Conservation (phyloP, 2,888 invertebrate genomes). For the Pyrrhosoma nymphula region DNA sequence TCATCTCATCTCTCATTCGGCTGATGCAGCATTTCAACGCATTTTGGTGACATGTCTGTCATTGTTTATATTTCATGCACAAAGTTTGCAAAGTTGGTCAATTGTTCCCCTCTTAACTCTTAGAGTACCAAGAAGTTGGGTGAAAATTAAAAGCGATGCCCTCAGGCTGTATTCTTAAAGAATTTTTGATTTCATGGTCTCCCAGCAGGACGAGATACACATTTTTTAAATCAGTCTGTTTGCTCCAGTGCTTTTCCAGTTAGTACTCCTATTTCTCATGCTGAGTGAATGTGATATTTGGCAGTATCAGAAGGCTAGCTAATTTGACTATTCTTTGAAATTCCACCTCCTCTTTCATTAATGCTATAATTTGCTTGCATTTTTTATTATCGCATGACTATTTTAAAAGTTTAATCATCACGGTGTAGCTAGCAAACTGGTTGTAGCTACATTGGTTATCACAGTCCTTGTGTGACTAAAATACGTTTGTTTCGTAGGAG, state of each 20-base stretch:
- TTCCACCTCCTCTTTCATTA: not conserved
- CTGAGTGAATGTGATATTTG: not conserved
- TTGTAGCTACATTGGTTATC: not conserved
- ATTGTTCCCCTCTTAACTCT: conserved; percentile 30
- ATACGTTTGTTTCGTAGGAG: not conserved
- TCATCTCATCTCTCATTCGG: not conserved
- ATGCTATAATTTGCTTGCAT: not conserved
- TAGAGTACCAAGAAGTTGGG: conserved; percentile 21
- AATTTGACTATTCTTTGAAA: not conserved
- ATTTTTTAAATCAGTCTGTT: not conserved
- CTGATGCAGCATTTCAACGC: conserved; percentile 1
- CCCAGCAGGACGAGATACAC: not conserved
- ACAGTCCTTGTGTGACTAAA: not conserved
- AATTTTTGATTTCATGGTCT: not conserved
- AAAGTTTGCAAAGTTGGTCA: conserved; percentile 24
- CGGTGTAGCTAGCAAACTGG: not conserved
- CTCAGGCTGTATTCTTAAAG: not conserved
- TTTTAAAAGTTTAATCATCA: not conserved
- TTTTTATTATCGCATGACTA: not conserved
- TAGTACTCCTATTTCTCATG: not conserved
- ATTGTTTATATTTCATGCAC: not conserved
- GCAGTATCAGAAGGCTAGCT: not conserved
- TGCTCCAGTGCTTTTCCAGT: not conserved
- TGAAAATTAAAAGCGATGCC: not conserved
- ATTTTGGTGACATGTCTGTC: not conserved